Evolutionary conservation across 2,113 vertebrate genomes (phyloP).

Genomic region (Sinocyclocheilus grahami): DNA sequence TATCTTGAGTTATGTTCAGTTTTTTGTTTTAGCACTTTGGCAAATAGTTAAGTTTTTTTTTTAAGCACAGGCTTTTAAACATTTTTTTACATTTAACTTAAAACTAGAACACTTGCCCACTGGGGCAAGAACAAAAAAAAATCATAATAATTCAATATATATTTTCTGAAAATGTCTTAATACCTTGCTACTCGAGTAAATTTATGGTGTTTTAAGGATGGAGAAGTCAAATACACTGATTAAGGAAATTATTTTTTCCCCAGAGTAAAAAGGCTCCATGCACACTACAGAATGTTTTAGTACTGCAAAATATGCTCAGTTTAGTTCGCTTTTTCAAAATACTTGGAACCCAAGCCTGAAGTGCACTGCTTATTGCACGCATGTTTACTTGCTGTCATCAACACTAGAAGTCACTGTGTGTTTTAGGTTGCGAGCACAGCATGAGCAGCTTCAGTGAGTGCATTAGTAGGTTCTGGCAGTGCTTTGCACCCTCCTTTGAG

Average conservation of each 20-base stretch:
- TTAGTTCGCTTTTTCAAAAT: neutral
- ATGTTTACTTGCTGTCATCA: constrained; percentile 18
- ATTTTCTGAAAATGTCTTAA: neutral
- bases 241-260: neutral
- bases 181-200: neutral
- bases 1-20: neutral
- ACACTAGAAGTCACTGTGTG: constrained; percentile 30
- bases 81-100: too few relatives aligned
- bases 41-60: too few relatives aligned
- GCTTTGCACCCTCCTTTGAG: neutral
- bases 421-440: constrained; percentile 21
- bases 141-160: neutral
- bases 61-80: too few relatives aligned
- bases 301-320: neutral
- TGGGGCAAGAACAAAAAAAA: neutral
- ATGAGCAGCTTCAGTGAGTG: neutral
- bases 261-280: neutral
- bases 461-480: neutral
- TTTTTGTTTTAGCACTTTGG: neutral
- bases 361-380: neutral
- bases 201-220: neutral
- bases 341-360: constrained; percentile 11
- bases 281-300: neutral
- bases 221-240: neutral
- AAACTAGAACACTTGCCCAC: neutral